phyloP scores from a whole-genome alignment of 2,888 invertebrate species.

The Dione vanillae region DNA sequence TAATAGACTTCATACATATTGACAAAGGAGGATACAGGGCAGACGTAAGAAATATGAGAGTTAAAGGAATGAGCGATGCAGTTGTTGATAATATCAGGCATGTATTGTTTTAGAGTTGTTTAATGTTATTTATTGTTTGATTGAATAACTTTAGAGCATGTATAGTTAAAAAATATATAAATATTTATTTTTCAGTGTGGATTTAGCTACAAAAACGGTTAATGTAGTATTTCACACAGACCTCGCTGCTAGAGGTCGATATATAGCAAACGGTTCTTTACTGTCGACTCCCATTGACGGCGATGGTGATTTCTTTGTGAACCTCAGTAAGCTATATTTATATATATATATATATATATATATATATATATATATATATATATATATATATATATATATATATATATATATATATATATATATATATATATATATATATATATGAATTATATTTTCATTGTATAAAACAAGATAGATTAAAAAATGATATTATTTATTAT shows the following conservation, averaged over 20 bases:
- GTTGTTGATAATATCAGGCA: slow-evolving; percentile 3
- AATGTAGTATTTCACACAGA: slow-evolving; percentile 2
- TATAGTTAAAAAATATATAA: too few relatives aligned
- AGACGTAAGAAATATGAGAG: background rate
- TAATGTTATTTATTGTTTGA: too few relatives aligned
- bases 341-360: too few relatives aligned
- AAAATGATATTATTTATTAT: too few relatives aligned
- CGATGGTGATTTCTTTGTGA: background rate
- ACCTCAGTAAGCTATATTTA: background rate
- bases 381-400: too few relatives aligned
- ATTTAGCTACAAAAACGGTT: background rate
- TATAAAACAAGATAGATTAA: too few relatives aligned
- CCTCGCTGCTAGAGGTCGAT: background rate
- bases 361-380: too few relatives aligned
- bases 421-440: too few relatives aligned
- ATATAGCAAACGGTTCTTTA: slow-evolving; percentile 10
- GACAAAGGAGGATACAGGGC: background rate
- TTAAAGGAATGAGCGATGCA: background rate
- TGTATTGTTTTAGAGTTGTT: background rate
- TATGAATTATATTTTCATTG: too few relatives aligned
- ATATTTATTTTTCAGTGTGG: background rate
- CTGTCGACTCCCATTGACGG: background rate
- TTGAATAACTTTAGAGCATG: too few relatives aligned
- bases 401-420: too few relatives aligned
- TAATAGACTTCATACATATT: slow-evolving; percentile 5